Base-by-base conservation (phyloP, 2,888 invertebrate species). In the Teinopalpus imperialis region DNA sequence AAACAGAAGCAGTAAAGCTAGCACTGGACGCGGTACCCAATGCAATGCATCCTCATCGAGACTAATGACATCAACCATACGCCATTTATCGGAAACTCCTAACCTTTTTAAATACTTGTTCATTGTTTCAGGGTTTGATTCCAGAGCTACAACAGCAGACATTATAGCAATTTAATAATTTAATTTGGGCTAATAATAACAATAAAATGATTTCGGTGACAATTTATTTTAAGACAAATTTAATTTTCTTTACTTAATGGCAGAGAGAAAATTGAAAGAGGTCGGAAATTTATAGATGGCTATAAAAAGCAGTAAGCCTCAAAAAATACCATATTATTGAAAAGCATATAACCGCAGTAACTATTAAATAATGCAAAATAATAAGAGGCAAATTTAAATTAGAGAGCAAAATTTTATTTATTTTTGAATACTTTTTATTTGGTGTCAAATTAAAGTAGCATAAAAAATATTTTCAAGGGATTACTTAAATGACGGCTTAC, bases 21-120 rank as follows among this genome's bases (percentile, higher is more conserved):
- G 78, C 0, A 95, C 95, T 0, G 98, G 98, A 46, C 92, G 91
- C 0, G 97, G 97, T 16, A 98, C 92, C 91, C 94, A 94, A 12
- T 91, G 91, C 43, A 99, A 83, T 42, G 95, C 87, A 37, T 98
- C 98, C 0, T 91, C 90, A 53, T 98, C 98, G 55, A 98, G 86
- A 0, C 97, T 96, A 61, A 94, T 95, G n/a, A 99, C 95, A 88
- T 99, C 99, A 24, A 94, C 93, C 66, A 98, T 91, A 51, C 92
- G 91, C 93, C 95, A 97, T 63, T 93, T 91, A 20, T 91, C 86
- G 3, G 94, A 92, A 29, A 97, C 95, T 12, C 98, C 98, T 63
- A 97, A 74, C 63, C 92, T 92, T 56, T 92, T 90, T 56, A 94
- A 87, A 71, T 94, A 95, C 89, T 94, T 90, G 57, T 89, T 91